A percentile compares a stretch with the other conserved stretches of the same genome.
These are phyloP conservation scores for Hemibagrus guttatus DNA, from an alignment of 2,797 vertebrate genomes.

Conservation along the genomic window DNA sequence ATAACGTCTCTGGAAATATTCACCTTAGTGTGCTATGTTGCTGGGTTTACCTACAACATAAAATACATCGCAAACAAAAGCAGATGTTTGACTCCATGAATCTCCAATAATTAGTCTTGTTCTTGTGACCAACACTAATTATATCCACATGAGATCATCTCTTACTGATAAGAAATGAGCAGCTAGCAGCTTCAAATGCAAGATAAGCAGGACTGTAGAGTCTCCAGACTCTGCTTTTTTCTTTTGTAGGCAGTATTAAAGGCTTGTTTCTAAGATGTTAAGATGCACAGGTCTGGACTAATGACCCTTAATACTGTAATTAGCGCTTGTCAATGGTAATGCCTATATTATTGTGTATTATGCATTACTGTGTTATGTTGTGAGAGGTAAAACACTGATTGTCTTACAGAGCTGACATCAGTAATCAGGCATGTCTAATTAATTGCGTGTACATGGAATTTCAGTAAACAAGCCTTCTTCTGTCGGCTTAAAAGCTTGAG, in stretches of 20 bases:
- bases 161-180: neutral
- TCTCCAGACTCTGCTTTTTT: neutral
- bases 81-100: too few relatives aligned
- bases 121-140: neutral
- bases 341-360: neutral
- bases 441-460: neutral
- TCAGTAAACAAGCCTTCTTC: conserved; percentile 11
- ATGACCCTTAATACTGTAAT: conserved; percentile 21
- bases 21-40: neutral
- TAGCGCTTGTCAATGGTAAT: conserved; percentile 17
- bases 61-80: neutral
- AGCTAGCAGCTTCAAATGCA: neutral
- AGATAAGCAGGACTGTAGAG: neutral
- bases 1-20: too few relatives aligned
- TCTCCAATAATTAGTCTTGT: neutral
- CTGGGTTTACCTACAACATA: neutral
- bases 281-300: conserved; percentile 7
- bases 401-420: conserved; percentile 20
- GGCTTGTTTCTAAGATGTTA: neutral
- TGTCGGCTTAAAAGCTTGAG: neutral
- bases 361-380: neutral
- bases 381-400: neutral
- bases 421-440: conserved; percentile 27
- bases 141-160: neutral
- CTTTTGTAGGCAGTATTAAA: neutral